Evolutionary conservation across 2,888 invertebrate species (phyloP).

Genomic region (Ophioninae sp.): DNA sequence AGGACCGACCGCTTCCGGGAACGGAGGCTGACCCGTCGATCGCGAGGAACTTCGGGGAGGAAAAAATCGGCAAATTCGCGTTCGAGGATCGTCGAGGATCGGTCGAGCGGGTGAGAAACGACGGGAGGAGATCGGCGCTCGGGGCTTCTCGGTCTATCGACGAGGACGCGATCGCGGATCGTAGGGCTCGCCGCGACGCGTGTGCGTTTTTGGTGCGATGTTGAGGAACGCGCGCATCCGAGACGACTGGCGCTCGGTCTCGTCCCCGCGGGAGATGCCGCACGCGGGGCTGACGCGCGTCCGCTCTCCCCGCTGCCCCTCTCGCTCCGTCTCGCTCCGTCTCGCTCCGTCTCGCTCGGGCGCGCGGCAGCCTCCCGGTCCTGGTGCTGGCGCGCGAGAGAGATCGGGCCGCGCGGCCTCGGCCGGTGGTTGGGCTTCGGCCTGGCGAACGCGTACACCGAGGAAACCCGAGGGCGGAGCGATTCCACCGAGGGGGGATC

Average conservation of each 20-base stretch:
- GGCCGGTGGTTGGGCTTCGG: too few species aligned
- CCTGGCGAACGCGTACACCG: background rate
- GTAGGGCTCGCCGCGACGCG: constrained; percentile 2
- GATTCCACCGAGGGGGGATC: constrained; percentile 22
- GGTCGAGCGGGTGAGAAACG: too few species aligned
- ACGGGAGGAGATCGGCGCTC: too few species aligned
- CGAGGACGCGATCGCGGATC: constrained; percentile 10
- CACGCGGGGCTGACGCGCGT: constrained; percentile 44
- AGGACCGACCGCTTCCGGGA: too few species aligned
- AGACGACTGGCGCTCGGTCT: constrained; percentile 72
- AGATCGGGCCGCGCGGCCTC: background rate
- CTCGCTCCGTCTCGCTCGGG: constrained; percentile 9
- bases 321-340: constrained; percentile 13
- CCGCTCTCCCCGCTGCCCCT: background rate
- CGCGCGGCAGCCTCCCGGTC: background rate
- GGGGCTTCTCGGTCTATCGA: too few species aligned
- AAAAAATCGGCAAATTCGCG: too few species aligned
- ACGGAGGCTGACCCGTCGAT: too few species aligned
- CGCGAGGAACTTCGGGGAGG: too few species aligned
- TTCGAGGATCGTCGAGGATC: too few species aligned
- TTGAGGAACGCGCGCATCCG: constrained; percentile 76
- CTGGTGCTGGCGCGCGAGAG: background rate
- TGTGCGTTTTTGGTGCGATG: constrained; percentile 64
- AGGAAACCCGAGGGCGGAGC: constrained; percentile 12
- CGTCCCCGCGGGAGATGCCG: constrained; percentile 58